Evolutionary conservation across 2,888 invertebrate genomes (phyloP).

Genomic region (Acleris laterana): DNA sequence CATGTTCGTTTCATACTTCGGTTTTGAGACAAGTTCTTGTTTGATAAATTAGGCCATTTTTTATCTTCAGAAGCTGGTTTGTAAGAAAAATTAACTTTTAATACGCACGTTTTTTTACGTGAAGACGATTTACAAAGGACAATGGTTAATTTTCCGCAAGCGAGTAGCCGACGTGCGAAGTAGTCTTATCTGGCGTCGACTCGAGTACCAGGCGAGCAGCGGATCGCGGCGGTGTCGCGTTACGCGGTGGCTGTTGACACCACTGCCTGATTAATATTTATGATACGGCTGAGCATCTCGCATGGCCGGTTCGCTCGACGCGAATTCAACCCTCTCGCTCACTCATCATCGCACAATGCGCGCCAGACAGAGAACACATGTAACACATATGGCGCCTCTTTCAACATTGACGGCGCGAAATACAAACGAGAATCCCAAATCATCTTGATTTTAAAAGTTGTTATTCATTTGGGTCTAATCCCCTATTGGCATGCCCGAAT

Average conservation of each 20-base stretch:
- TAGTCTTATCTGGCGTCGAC: constrained; percentile 60
- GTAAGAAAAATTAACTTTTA: no score
- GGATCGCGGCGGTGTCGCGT: constrained; percentile 81
- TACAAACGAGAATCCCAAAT: constrained; percentile 82
- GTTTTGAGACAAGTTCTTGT: no score
- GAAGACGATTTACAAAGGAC: constrained; percentile 45
- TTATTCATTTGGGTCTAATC: constrained; percentile 57
- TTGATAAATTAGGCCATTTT: no score
- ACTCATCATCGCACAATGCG: constrained; percentile 50
- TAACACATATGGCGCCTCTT: constrained; percentile 68
- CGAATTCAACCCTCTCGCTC: constrained; percentile 75
- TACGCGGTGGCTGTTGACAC: constrained; percentile 85
- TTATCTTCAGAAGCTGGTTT: no score
- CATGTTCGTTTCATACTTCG: neutral
- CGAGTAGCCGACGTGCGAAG: constrained; percentile 46
- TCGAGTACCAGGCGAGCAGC: constrained; percentile 77
- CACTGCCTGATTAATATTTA: constrained; percentile 85
- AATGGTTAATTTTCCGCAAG: constrained; percentile 19
- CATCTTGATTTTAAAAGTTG: constrained; percentile 68
- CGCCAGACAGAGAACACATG: constrained; percentile 59
- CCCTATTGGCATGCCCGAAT: constrained; percentile 21
- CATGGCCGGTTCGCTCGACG: constrained; percentile 81
- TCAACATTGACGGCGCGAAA: constrained; percentile 75
- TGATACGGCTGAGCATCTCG: constrained; percentile 84
- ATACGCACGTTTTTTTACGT: neutral